Evolutionary conservation across 2,113 vertebrate species (phyloP).

Genomic region (Calyptommatus sinebrachiatus): DNA sequence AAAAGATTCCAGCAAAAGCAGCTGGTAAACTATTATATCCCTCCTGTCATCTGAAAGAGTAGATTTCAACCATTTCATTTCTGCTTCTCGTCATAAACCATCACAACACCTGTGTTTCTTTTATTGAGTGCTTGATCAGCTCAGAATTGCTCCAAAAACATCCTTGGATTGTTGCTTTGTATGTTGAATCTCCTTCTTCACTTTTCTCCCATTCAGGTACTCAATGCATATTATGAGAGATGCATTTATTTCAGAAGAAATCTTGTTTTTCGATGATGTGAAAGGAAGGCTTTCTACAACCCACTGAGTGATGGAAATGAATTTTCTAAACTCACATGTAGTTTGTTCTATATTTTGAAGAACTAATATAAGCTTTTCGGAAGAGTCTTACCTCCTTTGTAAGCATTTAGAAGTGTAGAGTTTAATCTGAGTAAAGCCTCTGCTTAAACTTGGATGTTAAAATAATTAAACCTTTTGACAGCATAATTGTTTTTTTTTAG

Average conservation of each 20-base stretch:
- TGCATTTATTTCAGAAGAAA: conserved; percentile 2
- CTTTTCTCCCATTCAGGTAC: neutral
- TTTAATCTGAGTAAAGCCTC: neutral
- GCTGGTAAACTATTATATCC: conserved; percentile 51
- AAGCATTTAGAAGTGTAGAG: neutral
- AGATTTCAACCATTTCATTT: conserved; percentile 52
- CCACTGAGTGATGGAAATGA: neutral
- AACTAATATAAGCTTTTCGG: neutral
- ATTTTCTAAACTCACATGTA: neutral
- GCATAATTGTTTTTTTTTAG: too few relatives aligned
- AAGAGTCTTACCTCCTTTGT: neutral
- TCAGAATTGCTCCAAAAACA: conserved; percentile 29
- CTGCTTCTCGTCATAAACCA: conserved; percentile 37
- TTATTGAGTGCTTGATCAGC: conserved; percentile 42
- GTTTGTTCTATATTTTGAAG: neutral
- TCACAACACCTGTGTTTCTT: conserved; percentile 46
- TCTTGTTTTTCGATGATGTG: neutral
- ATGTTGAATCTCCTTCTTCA: conserved; percentile 22
- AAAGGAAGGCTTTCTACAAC: neutral
- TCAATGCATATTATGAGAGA: conserved; percentile 12
- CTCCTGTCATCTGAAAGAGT: conserved; percentile 37
- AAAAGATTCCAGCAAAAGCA: conserved; percentile 59
- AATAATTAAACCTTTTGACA: too few relatives aligned
- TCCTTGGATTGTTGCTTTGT: conserved; percentile 2
- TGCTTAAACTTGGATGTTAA: too few relatives aligned